Percentiles rank a stretch among this genome's conserved stretches.
Conservation (phyloP, 2,113 vertebrate genomes). For the Columba janthina region DNA sequence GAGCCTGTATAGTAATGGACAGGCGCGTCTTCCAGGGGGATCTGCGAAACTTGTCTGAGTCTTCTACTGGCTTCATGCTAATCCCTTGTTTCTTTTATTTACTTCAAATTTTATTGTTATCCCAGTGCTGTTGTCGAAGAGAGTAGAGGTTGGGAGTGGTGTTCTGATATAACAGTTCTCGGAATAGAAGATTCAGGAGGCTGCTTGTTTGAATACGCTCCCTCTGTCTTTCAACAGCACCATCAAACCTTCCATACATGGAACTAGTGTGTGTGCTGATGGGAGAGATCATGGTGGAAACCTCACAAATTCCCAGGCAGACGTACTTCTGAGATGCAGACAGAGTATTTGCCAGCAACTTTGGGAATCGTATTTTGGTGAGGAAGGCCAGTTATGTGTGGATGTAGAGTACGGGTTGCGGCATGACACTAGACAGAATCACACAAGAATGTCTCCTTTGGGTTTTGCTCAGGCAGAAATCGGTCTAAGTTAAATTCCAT, state of each 20-base stretch:
- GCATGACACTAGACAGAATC: not conserved
- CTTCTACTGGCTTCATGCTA: fast-evolving
- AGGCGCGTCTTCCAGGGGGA: fast-evolving
- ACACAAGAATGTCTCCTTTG: not conserved
- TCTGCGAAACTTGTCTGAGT: not conserved
- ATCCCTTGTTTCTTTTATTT: not conserved
- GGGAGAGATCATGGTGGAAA: not conserved
- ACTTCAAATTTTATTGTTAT: not conserved
- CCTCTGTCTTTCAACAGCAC: constrained; percentile 46
- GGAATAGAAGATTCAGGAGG: not conserved
- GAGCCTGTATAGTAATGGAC: not conserved
- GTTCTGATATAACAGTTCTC: not conserved
- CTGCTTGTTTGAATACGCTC: constrained; percentile 39
- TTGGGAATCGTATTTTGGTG: not conserved
- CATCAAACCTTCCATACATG: not conserved
- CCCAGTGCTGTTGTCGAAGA: not conserved
- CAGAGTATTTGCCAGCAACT: constrained; percentile 1
- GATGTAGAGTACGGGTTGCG: not conserved
- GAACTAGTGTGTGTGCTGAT: not conserved
- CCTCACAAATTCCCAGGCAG: not conserved
- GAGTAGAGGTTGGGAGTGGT: constrained; percentile 1
- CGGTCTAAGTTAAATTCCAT: not conserved
- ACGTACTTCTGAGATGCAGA: not conserved
- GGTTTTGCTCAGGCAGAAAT: not conserved
- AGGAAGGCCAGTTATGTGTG: not conserved